Evolutionary conservation across 2,113 vertebrate genomes (phyloP), one percentile per base, ranked within the genome.

Genomic region (Pao palembangensis): DNA sequence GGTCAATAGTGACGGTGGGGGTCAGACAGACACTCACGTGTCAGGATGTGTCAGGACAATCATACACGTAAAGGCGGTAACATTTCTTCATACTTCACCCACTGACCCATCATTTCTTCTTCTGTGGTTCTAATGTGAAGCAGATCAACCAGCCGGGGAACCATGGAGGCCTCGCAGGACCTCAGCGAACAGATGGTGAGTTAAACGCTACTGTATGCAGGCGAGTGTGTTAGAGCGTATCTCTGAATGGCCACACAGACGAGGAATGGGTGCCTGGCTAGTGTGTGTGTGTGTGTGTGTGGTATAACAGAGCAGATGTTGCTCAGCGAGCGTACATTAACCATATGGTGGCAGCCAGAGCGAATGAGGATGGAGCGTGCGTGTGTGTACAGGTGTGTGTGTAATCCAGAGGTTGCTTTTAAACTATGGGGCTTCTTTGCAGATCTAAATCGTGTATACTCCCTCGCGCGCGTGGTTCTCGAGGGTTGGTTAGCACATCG

Each of bases 141-240:
- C 46, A 65, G 71, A 83, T 81, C 70, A 65, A 47, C 69, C 74
- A 73, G 58, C 64, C 62, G 79, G 86, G 89, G 77, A 89, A 92
- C 89, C 88, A 99, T 99, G 96, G 95, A 99, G 92, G 94, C 94
- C 90, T 91, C 94, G 90, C 94, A 96, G 89, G 95, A 98, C 84
- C 90, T 96, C 91, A 95, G 89, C 89, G 94, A 98, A 74, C 96
- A 94, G 90, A 92, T 94, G 87, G 96, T 98, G 92, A 96, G 96
- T 96, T 85, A 70, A 68, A 80, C 19, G 79, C 81, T 84, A 83
- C 76, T 84, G 81, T 78, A 69, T 80, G 58, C 51, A 60, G 61
- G 56, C 13, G 3, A 28, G 43, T 61, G 55, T 23, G 55, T 16
- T 34, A 20, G 57, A 54, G 58, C 38, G 66, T 64, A 49, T 41